Conservation (phyloP, 2,888 invertebrate genomes). For the Coelinius sp. region DNA sequence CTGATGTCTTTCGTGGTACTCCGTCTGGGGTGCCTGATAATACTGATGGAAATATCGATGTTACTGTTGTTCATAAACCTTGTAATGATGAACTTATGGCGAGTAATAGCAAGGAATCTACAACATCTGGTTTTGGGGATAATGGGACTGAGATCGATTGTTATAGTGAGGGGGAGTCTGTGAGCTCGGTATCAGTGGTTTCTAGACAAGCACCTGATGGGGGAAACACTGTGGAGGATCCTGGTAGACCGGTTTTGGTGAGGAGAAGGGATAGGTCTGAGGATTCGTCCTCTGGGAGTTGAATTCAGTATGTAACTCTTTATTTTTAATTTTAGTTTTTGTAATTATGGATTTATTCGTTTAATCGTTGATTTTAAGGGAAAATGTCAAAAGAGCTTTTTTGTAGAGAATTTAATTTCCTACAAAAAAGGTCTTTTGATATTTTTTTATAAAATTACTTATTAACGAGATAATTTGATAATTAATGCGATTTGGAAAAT, state of each 20-base stretch:
- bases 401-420: neutral
- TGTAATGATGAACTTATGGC: constrained; percentile 55
- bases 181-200: constrained; percentile 56
- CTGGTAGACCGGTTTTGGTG: constrained; percentile 31
- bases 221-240: constrained; percentile 65
- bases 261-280: constrained; percentile 44
- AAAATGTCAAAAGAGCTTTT: too few relatives aligned
- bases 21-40: constrained; percentile 58
- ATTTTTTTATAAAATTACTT: too few relatives aligned
- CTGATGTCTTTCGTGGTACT: constrained; percentile 50
- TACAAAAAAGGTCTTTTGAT: too few relatives aligned
- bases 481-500: too few relatives aligned
- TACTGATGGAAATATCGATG: constrained; percentile 56
- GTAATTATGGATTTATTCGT: too few relatives aligned
- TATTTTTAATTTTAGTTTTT: constrained; percentile 8
- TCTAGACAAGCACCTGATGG: constrained; percentile 68
- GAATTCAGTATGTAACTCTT: constrained; percentile 23
- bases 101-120: constrained; percentile 52
- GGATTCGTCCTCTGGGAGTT: constrained; percentile 50
- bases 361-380: too few relatives aligned
- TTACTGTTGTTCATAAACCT: constrained; percentile 56
- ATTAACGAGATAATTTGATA: too few relatives aligned
- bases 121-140: constrained; percentile 42
- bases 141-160: constrained; percentile 50
- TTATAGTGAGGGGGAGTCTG: constrained; percentile 52